A percentile compares a stretch with the other conserved stretches of the same genome.
These are phyloP conservation scores for Polymixis flavicincta DNA, from an alignment of 2,888 invertebrate genomes.

Conservation along the genomic window DNA sequence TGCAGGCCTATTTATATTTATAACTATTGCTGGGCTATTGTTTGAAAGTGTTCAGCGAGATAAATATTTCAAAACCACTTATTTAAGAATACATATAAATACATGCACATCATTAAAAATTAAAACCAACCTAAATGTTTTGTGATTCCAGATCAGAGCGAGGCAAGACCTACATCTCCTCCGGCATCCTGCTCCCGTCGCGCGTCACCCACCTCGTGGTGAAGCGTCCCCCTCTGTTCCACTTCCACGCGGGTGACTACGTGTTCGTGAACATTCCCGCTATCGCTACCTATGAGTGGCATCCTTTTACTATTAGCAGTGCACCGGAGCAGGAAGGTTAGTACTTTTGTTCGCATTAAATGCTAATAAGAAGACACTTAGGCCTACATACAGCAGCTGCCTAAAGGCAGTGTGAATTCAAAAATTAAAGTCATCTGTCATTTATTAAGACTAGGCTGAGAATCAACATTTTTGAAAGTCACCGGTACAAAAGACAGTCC, in stretches of 20 bases:
- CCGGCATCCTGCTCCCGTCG: constrained; percentile 96
- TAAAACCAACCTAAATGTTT: too few relatives aligned
- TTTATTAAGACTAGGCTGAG: too few relatives aligned
- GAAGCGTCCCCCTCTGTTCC: constrained; percentile 95
- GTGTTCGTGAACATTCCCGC: constrained; percentile 97
- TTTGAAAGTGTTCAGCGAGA: neutral
- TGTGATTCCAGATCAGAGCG: constrained; percentile 91
- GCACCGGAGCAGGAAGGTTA: constrained; percentile 97
- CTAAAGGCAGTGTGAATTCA: too few relatives aligned
- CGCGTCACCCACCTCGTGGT: constrained; percentile 97
- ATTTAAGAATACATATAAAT: too few relatives aligned
- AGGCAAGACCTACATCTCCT: constrained; percentile 97
- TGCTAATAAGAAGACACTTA: neutral
- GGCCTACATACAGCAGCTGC: neutral
- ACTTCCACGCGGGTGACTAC: constrained; percentile 98
- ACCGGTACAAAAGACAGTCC: too few relatives aligned
- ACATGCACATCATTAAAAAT: too few relatives aligned
- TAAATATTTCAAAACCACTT: too few relatives aligned
- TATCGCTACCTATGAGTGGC: constrained; percentile 98
- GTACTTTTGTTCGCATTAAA: constrained; percentile 1
- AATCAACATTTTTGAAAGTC: too few relatives aligned
- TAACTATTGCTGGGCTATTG: too few relatives aligned
- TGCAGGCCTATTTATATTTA: neutral
- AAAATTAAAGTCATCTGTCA: too few relatives aligned
- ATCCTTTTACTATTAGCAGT: constrained; percentile 98